Percentiles rank a stretch among this genome's conserved stretches.
Evolutionary conservation across 2,888 invertebrate genomes (phyloP).

Genomic region (Labia minor): DNA sequence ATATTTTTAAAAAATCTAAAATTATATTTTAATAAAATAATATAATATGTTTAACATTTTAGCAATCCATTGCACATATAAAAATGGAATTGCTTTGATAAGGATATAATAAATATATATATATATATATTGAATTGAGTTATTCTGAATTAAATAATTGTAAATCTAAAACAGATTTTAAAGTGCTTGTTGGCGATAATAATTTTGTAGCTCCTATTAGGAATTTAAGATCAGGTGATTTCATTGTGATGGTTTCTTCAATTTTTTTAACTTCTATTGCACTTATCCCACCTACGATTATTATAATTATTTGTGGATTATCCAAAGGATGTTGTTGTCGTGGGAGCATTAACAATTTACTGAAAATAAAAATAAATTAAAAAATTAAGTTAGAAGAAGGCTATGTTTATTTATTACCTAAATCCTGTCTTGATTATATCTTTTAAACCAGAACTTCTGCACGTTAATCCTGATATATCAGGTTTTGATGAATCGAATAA

Average conservation of each 20-base stretch:
- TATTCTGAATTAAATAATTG: neutral
- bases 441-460: conserved; percentile 43
- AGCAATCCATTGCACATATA: too few relatives aligned
- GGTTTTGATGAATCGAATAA: conserved; percentile 47
- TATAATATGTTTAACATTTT: too few relatives aligned
- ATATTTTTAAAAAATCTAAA: too few relatives aligned
- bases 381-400: neutral
- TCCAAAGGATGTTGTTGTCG: conserved; percentile 50
- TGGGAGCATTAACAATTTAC: conserved; percentile 46
- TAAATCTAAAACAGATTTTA: conserved; percentile 24
- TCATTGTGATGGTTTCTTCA: conserved; percentile 30
- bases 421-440: conserved; percentile 50
- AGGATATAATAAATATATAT: too few relatives aligned
- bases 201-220: conserved; percentile 28
- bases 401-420: too few relatives aligned
- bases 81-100: too few relatives aligned
- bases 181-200: conserved; percentile 26
- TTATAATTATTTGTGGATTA: conserved; percentile 51
- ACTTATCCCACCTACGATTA: conserved; percentile 55
- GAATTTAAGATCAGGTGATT: conserved; percentile 26
- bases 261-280: conserved; percentile 46
- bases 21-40: too few relatives aligned
- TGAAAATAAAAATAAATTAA: conserved; percentile 19
- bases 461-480: conserved; percentile 48
- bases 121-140: too few relatives aligned